Conservation (phyloP, 2,113 vertebrate genomes). For the Pelodiscus sinensis region DNA sequence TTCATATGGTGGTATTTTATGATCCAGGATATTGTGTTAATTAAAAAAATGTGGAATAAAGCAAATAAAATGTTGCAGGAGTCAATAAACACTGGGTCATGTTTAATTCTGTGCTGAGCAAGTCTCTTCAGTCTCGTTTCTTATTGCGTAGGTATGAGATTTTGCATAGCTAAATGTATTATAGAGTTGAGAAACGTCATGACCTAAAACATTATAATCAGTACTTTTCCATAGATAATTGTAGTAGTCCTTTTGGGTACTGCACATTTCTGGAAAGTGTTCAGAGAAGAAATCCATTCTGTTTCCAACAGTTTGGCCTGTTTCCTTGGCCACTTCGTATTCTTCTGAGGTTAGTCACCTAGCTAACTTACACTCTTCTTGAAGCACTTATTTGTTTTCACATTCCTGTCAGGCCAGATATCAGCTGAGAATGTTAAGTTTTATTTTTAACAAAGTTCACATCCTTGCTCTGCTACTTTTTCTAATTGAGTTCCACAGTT, state of each 20-base stretch:
- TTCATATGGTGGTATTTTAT: constrained; percentile 21
- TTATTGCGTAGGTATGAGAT: background rate
- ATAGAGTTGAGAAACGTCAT: background rate
- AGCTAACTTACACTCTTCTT: constrained; percentile 59
- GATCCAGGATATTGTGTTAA: constrained; percentile 53
- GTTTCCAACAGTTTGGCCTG: background rate
- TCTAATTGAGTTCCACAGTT: background rate
- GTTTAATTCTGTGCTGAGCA: constrained; percentile 48
- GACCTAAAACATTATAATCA: background rate
- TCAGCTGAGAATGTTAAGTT: constrained; percentile 75
- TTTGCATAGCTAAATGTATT: background rate
- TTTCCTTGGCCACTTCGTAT: constrained; percentile 66
- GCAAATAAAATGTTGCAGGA: constrained; percentile 35
- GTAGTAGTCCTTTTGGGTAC: background rate
- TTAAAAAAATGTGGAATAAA: background rate
- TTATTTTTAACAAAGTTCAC: constrained; percentile 71
- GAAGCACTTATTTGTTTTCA: constrained; percentile 64
- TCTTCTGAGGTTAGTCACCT: constrained; percentile 75
- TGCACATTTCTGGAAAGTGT: background rate
- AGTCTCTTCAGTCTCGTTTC: constrained; percentile 17
- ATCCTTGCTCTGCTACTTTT: constrained; percentile 60
- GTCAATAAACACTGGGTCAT: constrained; percentile 68
- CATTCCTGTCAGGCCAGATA: constrained; percentile 70
- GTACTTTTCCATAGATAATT: background rate
- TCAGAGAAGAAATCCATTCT: background rate